Evolutionary conservation across 2,888 invertebrate species (phyloP).

Genomic region (Coleophora deauratella): DNA sequence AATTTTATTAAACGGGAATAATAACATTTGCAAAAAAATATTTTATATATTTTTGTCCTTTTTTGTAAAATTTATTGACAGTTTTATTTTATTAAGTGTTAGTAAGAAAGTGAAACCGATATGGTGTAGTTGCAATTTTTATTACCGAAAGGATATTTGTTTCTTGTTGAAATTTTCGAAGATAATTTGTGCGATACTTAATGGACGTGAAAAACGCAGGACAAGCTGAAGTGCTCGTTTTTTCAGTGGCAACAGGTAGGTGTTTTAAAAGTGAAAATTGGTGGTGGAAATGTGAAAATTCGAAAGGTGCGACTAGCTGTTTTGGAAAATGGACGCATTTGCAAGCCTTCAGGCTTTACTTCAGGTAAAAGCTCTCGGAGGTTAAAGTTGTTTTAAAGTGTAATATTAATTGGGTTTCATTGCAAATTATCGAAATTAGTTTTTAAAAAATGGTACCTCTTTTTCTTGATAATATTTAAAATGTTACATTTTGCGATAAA

Average conservation of each 20-base stretch:
- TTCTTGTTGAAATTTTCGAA: conserved; percentile 23
- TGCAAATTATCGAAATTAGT: too few relatives aligned
- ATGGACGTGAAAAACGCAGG: conserved; percentile 17
- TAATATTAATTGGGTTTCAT: too few relatives aligned
- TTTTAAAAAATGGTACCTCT: too few relatives aligned
- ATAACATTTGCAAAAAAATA: conserved; percentile 16
- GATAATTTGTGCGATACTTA: conserved; percentile 22
- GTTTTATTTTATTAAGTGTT: conserved; percentile 8
- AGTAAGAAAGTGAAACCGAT: conserved; percentile 48
- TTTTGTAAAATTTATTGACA: not conserved
- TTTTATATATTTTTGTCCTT: not conserved
- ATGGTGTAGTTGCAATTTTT: conserved; percentile 34
- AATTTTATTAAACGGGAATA: not conserved
- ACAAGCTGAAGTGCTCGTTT: conserved; percentile 22
- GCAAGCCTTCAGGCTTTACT: conserved; percentile 2
- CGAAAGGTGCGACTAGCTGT: not conserved
- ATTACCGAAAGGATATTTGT: conserved; percentile 26
- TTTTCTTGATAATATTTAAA: too few relatives aligned
- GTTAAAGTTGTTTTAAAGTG: too few relatives aligned
- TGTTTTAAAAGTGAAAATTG: conserved; percentile 12
- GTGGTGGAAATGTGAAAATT: conserved; percentile 8
- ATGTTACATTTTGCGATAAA: too few relatives aligned
- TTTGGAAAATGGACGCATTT: too few relatives aligned
- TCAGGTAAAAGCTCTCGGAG: too few relatives aligned
- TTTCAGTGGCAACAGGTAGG: conserved; percentile 31